Base-by-base conservation (phyloP, 2,113 vertebrate genomes). In the Coreoperca whiteheadi region DNA sequence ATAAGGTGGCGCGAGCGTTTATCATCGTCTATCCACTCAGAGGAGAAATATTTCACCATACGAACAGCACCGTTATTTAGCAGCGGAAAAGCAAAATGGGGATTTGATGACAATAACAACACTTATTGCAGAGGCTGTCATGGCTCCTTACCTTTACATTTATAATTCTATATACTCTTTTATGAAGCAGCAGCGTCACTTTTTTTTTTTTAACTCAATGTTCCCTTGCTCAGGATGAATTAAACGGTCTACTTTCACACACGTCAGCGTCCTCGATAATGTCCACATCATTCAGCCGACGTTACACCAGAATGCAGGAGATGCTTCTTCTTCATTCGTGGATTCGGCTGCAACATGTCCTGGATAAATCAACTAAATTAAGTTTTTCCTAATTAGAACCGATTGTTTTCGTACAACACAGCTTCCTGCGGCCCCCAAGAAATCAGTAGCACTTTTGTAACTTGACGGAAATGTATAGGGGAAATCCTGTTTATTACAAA, bases 21-120 rank as follows among this genome's bases (percentile, higher is more conserved):
- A 77, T 87, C 68, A 46, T 68, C 74, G 77, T 89, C 86, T 88
- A 86, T 87, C 85, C 88, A 74, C 54, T 80, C 32, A 59, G 50
- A 28, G 51, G 54, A 87, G 88, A 43, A n/a, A 32, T 76, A 82
- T 91, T 82, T 81, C 73, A 59, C 50, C 14, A 6, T 54, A 21
- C 66, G 67, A 82, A 82, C 61, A 77, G 74, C 54, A 25, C 12
- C 50, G 66, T 88, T 72, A 86, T 86, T 80, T 46, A 75, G 54
- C 9, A 28, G 54, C 85, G 69, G 74, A 57, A 83, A 63, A 50
- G 69, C 73, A 64, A 41, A 82, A 82, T 75, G 84, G 9, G 61
- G 61, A 77, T 50, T 63, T 70, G 60, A 83, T 85, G 32, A 54
- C 71, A 70, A 82, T 81, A 59, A 37, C 60, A 15, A 51, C 20